phyloP scores from a whole-genome alignment of 2,113 vertebrate genomes.

The Nothoprocta pentlandii region DNA sequence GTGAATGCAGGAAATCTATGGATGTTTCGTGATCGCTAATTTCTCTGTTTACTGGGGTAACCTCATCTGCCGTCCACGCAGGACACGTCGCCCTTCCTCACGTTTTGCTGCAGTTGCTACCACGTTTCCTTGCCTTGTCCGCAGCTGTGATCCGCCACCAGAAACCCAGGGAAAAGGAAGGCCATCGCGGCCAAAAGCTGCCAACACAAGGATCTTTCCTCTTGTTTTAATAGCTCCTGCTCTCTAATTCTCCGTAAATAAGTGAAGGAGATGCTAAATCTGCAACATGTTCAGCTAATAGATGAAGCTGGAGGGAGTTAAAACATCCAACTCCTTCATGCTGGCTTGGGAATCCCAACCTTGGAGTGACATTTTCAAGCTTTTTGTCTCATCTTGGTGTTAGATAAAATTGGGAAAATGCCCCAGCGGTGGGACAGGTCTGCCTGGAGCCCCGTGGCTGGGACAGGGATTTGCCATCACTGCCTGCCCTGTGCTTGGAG shows the following conservation, averaged over 20 bases:
- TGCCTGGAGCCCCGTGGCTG: background rate
- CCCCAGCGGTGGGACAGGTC: background rate
- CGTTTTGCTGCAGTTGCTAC: background rate
- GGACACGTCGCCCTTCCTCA: rapidly evolving
- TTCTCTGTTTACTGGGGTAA: constrained; percentile 17
- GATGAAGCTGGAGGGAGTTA: background rate
- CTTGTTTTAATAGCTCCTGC: background rate
- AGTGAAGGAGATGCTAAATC: background rate
- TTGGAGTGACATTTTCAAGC: background rate
- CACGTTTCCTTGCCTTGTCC: background rate
- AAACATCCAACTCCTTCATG: background rate
- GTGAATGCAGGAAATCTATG: background rate
- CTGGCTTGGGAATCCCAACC: background rate
- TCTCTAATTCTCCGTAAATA: background rate
- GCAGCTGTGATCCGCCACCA: background rate
- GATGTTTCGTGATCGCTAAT: background rate
- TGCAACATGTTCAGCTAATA: rapidly evolving
- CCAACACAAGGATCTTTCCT: background rate
- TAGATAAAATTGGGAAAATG: background rate
- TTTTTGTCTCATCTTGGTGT: background rate
- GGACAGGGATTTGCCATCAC: background rate
- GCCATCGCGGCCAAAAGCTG: background rate
- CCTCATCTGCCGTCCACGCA: background rate
- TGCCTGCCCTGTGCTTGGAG: too few relatives aligned
- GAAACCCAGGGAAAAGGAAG: background rate